Base-by-base conservation (phyloP, 2,888 invertebrate species). In the Leptopilina myrica region DNA sequence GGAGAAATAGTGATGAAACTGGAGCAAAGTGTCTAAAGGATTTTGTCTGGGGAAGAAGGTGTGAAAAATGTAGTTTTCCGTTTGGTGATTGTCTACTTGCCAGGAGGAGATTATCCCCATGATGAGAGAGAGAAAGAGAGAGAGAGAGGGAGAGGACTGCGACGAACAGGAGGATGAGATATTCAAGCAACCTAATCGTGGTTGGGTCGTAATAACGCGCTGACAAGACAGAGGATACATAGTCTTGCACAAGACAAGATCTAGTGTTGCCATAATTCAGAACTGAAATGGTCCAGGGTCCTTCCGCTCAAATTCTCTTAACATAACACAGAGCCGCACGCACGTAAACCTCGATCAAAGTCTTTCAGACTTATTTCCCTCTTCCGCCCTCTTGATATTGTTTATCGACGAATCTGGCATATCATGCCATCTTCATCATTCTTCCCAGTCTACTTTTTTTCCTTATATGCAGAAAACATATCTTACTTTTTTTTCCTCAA, bases 251-350 rank as follows among this genome's bases (percentile, higher is more conserved):
- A 14, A 53, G 69, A 69, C 69, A 69, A 69, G 69, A 69, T 69
- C 69, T 69, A 69, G 69, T 69, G 69, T 53, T 53, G 69, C 69
- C 53, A 69, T 69, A 69, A 69, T 53, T 69, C 53, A 69, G 69
- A 69, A 20, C 49, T 49, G 26, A 26, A 69, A 69, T 69, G 53
- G 69, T 69, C 53, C 69, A 69, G 53, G 53, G 69, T 69, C 69
- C 46, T 69, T 69, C 69, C 69, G 69, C 69, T 69, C 69, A 69
- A 69, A 69, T 69, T 69, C 69, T 26, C 49, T 49, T 49, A 69
- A 69, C 69, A 69, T 20, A 69, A 20, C 67, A 69, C 43, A 43
- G 26, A 69, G 26, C 69, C 69, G 26, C 20, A 11, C 7, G 9
- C 49, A 43, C 49, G 4, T 11, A 26, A 53, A 53, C 69, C 53